phyloP scores from a whole-genome alignment of 2,797 vertebrate species.

The Hybognathus amarus region DNA sequence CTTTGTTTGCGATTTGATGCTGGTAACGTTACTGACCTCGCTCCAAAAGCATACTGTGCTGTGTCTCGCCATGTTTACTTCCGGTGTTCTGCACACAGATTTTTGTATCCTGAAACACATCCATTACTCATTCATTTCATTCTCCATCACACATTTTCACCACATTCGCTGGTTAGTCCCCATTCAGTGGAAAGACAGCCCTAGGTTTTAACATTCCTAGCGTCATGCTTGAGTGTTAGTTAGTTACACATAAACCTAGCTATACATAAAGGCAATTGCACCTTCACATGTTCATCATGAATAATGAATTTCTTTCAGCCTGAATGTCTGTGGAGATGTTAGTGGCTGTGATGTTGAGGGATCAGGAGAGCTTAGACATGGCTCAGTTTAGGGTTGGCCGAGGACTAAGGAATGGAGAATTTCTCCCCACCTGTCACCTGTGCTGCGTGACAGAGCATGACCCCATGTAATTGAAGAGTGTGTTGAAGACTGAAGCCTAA shows the following conservation, averaged over 20 bases:
- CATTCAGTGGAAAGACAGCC: neutral
- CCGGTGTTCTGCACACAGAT: too few relatives aligned
- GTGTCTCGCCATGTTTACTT: too few relatives aligned
- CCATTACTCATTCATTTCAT: neutral
- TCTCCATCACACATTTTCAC: neutral
- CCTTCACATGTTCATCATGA: neutral
- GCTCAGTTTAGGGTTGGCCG: slow-evolving; percentile 15
- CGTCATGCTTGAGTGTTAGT: neutral
- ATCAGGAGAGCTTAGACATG: slow-evolving; percentile 48
- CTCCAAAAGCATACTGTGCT: too few relatives aligned
- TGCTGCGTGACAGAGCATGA: slow-evolving; percentile 8
- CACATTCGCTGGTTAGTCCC: neutral
- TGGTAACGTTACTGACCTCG: too few relatives aligned
- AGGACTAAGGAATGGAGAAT: slow-evolving; percentile 1
- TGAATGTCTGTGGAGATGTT: slow-evolving; percentile 11
- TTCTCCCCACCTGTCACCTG: slow-evolving; percentile 32
- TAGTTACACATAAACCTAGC: neutral
- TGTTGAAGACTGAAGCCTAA: slow-evolving; percentile 19
- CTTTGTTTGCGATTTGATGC: too few relatives aligned
- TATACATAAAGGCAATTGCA: neutral
- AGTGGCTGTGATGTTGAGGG: slow-evolving; percentile 25
- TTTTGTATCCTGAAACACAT: neutral
- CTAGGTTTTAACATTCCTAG: neutral
- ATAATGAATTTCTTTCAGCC: neutral
- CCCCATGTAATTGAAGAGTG: slow-evolving; percentile 8